A percentile compares a stretch with the other conserved stretches of the same genome.
Evolutionary conservation across 2,888 invertebrate species (phyloP).

Genomic region (Athripsodes cinereus): DNA sequence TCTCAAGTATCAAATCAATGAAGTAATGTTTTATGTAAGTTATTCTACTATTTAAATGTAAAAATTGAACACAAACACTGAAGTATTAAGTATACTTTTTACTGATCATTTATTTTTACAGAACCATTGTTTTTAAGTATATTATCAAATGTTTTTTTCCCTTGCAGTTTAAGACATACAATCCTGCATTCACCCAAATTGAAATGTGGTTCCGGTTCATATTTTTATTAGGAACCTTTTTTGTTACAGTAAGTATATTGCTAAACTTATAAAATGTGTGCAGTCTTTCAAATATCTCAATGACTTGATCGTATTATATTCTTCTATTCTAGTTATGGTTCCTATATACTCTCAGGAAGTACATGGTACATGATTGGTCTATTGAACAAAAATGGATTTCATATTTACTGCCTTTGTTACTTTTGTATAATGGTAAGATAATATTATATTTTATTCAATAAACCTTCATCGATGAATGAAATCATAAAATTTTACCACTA

Average conservation of each 20-base stretch:
- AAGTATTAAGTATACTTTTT: neutral
- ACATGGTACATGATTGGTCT: slow-evolving; percentile 88
- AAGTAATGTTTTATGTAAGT: slow-evolving; percentile 80
- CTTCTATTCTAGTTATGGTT: slow-evolving; percentile 83
- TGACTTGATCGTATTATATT: too few relatives aligned
- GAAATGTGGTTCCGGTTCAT: slow-evolving; percentile 97
- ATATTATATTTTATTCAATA: too few relatives aligned
- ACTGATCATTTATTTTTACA: too few relatives aligned
- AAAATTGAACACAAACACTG: neutral
- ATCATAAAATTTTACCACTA: too few relatives aligned
- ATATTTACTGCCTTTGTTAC: slow-evolving; percentile 73
- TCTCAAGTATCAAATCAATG: slow-evolving; percentile 74
- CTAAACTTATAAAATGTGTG: too few relatives aligned
- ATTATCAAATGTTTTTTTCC: too few relatives aligned
- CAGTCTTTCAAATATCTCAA: too few relatives aligned
- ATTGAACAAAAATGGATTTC: slow-evolving; percentile 98
- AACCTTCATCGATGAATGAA: too few relatives aligned
- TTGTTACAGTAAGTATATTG: slow-evolving; percentile 76
- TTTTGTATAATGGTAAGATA: slow-evolving; percentile 84
- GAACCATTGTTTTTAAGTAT: too few relatives aligned
- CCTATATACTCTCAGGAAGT: slow-evolving; percentile 80
- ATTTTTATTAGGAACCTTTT: slow-evolving; percentile 81
- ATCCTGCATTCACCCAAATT: slow-evolving; percentile 92
- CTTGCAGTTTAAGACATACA: slow-evolving; percentile 88
- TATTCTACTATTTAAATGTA: too few relatives aligned